Evolutionary conservation across 2,888 invertebrate genomes (phyloP).

Genomic region (Drosophila sordidula): DNA sequence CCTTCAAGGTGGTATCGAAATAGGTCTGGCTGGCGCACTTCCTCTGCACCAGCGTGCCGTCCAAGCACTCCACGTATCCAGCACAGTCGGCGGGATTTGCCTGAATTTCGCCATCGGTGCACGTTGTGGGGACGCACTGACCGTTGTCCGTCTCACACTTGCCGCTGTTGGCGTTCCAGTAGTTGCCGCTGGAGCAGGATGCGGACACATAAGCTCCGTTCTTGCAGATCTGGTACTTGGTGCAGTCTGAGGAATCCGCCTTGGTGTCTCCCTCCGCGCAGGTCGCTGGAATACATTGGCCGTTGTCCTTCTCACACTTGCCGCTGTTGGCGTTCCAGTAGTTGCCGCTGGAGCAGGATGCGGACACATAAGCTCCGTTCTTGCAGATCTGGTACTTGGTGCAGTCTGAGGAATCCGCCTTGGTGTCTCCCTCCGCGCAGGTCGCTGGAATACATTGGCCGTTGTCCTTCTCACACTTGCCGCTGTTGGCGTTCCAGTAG

Average conservation of each 20-base stretch:
- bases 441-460: constrained; percentile 3
- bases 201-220: constrained; percentile 9
- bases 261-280: not conserved
- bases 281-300: not conserved
- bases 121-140: constrained; percentile 31
- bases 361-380: constrained; percentile 15
- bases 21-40: constrained; percentile 31
- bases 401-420: constrained; percentile 19
- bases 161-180: constrained; percentile 1
- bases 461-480: constrained; percentile 10
- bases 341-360: constrained; percentile 1
- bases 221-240: constrained; percentile 18
- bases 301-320: constrained; percentile 1
- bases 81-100: constrained; percentile 50
- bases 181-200: constrained; percentile 11
- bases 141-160: constrained; percentile 38
- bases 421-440: constrained; percentile 28
- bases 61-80: constrained; percentile 48
- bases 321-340: constrained; percentile 28
- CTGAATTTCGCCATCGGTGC: constrained; percentile 27
- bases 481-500: constrained; percentile 5
- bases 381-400: constrained; percentile 27
- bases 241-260: constrained; percentile 10
- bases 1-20: constrained; percentile 8
- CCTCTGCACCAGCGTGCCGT: constrained; percentile 23